Percentiles rank a stretch among this genome's conserved stretches.
Conservation (phyloP, 2,797 vertebrate genomes). For the Rousettus madagascariensis region DNA sequence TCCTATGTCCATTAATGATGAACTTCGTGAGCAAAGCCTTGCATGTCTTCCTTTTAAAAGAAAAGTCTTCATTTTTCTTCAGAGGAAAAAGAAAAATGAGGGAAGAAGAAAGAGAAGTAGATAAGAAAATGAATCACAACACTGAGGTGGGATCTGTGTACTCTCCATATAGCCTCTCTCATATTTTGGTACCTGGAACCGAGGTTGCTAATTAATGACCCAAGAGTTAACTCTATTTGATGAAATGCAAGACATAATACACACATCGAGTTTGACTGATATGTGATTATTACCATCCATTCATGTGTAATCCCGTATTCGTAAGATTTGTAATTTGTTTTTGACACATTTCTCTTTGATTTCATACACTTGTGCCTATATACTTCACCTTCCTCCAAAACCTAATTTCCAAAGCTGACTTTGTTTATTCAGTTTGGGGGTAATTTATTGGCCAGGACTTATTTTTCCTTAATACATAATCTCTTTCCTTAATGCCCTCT, state of each 20-base stretch:
- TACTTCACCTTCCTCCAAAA: conserved; percentile 51
- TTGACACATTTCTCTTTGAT: conserved; percentile 77
- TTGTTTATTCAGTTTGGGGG: conserved; percentile 21
- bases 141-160: neutral
- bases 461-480: conserved; percentile 33
- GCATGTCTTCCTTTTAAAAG: conserved; percentile 68
- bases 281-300: conserved; percentile 62
- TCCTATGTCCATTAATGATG: conserved; percentile 16
- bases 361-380: neutral
- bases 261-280: conserved; percentile 54
- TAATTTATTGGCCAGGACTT: conserved; percentile 38
- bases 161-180: neutral
- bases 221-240: neutral
- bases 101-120: conserved; percentile 71
- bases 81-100: conserved; percentile 51
- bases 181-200: neutral
- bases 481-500: neutral
- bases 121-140: neutral
- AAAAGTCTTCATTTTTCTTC: conserved; percentile 55
- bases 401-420: conserved; percentile 46
- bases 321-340: conserved; percentile 74
- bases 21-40: neutral
- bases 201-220: conserved; percentile 50
- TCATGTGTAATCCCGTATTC: conserved; percentile 17
- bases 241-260: conserved; percentile 70